Conservation (phyloP, 2,113 vertebrate species). For the Daubentonia madagascariensis region DNA sequence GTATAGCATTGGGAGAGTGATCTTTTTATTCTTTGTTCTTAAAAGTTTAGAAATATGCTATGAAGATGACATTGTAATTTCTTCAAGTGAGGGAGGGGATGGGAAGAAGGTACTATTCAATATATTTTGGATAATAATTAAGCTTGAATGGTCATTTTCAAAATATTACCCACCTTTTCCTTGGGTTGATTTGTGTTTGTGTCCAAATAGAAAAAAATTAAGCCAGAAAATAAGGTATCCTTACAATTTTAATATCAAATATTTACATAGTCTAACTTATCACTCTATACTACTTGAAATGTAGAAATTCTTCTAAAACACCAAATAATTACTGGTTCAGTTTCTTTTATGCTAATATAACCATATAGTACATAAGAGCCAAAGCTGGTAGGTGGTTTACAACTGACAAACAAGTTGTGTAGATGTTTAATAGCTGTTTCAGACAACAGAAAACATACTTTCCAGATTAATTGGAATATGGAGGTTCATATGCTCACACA, state of each 20-base stretch:
- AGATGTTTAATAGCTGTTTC: background rate
- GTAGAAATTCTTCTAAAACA: background rate
- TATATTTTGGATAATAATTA: background rate
- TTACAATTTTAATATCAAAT: background rate
- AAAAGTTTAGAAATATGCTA: background rate
- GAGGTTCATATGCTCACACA: background rate
- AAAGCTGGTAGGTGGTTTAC: background rate
- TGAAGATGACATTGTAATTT: background rate
- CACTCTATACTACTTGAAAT: background rate
- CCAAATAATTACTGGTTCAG: background rate
- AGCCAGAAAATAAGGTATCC: background rate
- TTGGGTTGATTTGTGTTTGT: background rate
- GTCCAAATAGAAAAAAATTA: background rate
- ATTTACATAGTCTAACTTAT: background rate
- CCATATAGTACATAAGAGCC: background rate
- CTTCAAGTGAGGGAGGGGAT: background rate
- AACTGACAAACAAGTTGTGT: background rate
- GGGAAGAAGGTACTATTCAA: background rate
- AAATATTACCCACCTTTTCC: background rate
- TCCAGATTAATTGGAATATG: background rate
- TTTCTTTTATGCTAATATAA: background rate
- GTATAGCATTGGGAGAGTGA: background rate
- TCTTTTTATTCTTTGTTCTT: background rate
- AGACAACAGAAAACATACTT: background rate
- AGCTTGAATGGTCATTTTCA: background rate